Percentiles rank a stretch among this genome's conserved stretches.
Evolutionary conservation across 2,888 invertebrate species (phyloP).

Genomic region (Malthinus seriepunctatus): DNA sequence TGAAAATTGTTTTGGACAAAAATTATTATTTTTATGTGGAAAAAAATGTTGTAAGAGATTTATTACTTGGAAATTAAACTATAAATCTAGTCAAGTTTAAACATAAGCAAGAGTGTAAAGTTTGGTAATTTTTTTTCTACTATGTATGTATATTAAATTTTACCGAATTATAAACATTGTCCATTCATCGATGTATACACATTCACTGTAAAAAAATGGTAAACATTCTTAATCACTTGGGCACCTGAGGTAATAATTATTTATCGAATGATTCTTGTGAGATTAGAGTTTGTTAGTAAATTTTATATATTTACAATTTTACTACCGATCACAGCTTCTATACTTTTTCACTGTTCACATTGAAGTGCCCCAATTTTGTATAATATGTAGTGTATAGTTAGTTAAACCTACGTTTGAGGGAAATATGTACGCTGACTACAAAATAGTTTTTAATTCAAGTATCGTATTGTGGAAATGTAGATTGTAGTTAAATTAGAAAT

Average conservation of each 20-base stretch:
- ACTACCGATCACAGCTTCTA: constrained; percentile 28
- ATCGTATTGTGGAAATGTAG: constrained; percentile 16
- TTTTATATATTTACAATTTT: constrained; percentile 23
- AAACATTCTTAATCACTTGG: constrained; percentile 22
- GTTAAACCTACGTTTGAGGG: constrained; percentile 25
- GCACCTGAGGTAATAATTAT: constrained; percentile 9
- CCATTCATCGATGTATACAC: no score
- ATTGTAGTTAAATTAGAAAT: constrained; percentile 17
- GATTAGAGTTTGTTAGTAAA: constrained; percentile 13
- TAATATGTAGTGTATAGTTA: constrained; percentile 29
- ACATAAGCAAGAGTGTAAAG: no score
- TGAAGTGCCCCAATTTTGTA: constrained; percentile 43
- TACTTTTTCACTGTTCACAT: constrained; percentile 36
- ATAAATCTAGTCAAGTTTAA: no score
- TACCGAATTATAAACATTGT: no score
- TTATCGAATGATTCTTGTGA: constrained; percentile 12
- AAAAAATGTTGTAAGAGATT: no score
- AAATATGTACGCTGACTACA: constrained; percentile 34
- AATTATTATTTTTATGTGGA: no score
- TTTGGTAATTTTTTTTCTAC: no score
- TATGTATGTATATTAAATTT: no score
- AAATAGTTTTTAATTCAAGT: constrained; percentile 27
- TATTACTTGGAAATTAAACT: no score
- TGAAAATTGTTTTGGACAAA: no score
- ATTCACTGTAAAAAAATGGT: neutral